Evolutionary conservation across 2,797 vertebrate species (phyloP), one percentile per base, ranked within the genome.

Genomic region (Lepus oiostolus): DNA sequence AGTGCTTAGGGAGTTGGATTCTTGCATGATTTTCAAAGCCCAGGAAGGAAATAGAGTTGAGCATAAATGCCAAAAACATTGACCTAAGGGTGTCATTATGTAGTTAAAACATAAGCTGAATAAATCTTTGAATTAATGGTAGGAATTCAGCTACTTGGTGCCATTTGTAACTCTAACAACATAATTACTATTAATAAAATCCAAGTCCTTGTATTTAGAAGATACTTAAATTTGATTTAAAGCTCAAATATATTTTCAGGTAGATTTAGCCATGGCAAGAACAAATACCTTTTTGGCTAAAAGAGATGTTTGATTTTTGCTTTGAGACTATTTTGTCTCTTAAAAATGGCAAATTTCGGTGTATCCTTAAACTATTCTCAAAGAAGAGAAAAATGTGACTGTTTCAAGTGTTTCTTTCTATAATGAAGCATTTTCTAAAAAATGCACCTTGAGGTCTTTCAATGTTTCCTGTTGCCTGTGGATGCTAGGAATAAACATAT

Each of bases 1-100:
- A 76, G 60, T 91, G 75, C 84, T 94, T 94, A 89, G 62, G 76
- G 58, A 71, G 38, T 89, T 84, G 71, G 88, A 90, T 94, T 84
- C 88, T 74, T 80, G 68, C 95, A 70, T 85, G 52, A 58, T 88
- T 91, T 93, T 84, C 54, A 91, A 94, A 95, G 75, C 81, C 54
- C 88, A 87, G 67, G 85, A 95, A 95, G 76, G 92, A 90, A 94
- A 71, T 67, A 76, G 81, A 92, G 54, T 93, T 93, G 58, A 83
- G 14, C 70, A 84, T 83, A 91, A 86, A 81, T 84, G 60, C 92
- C 87, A 89, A 26, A 95, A 83, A 60, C 76, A 67, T 89, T 86
- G 50, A 88, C n/a, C 17, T 80, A 80, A 89, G 35, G 30, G 42
- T 95, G 2, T 90, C 83, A 68, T 91, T 94, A 65, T 82, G 35